Conservation (phyloP, 2,113 vertebrate species). For the Potamarius usumacintae region DNA sequence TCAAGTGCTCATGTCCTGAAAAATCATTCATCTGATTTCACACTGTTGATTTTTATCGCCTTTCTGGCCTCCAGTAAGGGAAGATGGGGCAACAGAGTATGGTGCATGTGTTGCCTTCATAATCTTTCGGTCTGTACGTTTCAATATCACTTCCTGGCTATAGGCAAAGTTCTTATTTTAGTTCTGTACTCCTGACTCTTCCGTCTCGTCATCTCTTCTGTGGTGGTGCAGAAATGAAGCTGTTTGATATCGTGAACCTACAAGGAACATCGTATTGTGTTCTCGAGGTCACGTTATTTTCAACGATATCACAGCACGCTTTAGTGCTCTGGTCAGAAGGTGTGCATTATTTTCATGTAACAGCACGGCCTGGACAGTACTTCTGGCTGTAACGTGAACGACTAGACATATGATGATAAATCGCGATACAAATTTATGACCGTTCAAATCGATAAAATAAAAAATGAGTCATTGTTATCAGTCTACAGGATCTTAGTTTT, state of each 20-base stretch:
- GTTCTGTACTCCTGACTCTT: neutral
- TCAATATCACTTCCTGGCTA: constrained; percentile 1
- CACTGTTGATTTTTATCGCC: constrained; percentile 24
- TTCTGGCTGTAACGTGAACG: too few species aligned
- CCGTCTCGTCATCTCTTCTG: neutral
- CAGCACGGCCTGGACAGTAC: too few species aligned
- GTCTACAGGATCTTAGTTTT: too few species aligned
- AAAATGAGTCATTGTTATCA: too few species aligned
- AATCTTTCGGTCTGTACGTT: neutral
- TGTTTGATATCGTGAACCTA: neutral
- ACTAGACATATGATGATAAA: too few species aligned
- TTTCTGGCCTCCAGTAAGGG: neutral
- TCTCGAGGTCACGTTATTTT: neutral
- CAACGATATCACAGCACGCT: neutral
- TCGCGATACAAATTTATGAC: too few species aligned
- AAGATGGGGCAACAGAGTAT: constrained; percentile 9
- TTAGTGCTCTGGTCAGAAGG: neutral
- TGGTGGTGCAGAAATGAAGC: neutral
- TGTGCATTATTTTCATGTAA: too few species aligned
- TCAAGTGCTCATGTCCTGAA: neutral
- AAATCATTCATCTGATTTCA: neutral
- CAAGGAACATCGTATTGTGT: neutral
- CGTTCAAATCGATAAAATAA: too few species aligned
- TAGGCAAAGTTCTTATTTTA: neutral
- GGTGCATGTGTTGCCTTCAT: neutral